Evolutionary conservation across 2,797 vertebrate species (phyloP).

Genomic region (Gadopsis marmoratus): DNA sequence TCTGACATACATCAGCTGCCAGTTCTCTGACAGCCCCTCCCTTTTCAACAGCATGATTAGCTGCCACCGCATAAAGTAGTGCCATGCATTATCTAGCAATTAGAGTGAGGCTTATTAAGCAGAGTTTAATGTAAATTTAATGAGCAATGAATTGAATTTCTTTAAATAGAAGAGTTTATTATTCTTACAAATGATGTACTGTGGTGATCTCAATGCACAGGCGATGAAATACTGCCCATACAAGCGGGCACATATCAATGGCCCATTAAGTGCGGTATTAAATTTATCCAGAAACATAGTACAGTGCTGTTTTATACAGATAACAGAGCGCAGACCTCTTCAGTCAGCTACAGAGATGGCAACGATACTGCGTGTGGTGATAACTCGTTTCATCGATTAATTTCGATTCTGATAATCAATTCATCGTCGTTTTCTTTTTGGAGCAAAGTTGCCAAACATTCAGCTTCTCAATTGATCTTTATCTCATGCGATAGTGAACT

Average conservation of each 20-base stretch:
- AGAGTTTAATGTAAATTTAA: slow-evolving; percentile 87
- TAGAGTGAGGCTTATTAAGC: slow-evolving; percentile 85
- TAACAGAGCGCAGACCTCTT: slow-evolving; percentile 31
- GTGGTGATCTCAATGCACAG: slow-evolving; percentile 70
- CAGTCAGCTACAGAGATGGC: slow-evolving; percentile 27
- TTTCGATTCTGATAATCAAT: neutral
- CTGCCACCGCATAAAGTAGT: slow-evolving; percentile 80
- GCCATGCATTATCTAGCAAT: slow-evolving; percentile 87
- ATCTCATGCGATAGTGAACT: neutral
- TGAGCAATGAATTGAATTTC: slow-evolving; percentile 85
- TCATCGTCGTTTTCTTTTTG: neutral
- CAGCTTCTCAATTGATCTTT: neutral
- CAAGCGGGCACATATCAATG: slow-evolving; percentile 72
- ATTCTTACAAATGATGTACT: slow-evolving; percentile 84
- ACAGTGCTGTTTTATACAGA: slow-evolving; percentile 57
- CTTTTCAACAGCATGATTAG: slow-evolving; percentile 75
- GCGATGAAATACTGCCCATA: slow-evolving; percentile 70
- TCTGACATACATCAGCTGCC: slow-evolving; percentile 64
- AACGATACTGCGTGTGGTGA: neutral
- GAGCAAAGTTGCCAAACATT: neutral
- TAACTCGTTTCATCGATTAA: neutral
- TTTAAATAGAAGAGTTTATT: slow-evolving; percentile 86
- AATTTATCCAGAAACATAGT: slow-evolving; percentile 67
- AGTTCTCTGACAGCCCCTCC: slow-evolving; percentile 58
- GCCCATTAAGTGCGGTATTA: slow-evolving; percentile 76